A percentile compares a stretch with the other conserved stretches of the same genome.
phyloP scores from a whole-genome alignment of 2,888 invertebrate genomes.

The Tetragonisca angustula region DNA sequence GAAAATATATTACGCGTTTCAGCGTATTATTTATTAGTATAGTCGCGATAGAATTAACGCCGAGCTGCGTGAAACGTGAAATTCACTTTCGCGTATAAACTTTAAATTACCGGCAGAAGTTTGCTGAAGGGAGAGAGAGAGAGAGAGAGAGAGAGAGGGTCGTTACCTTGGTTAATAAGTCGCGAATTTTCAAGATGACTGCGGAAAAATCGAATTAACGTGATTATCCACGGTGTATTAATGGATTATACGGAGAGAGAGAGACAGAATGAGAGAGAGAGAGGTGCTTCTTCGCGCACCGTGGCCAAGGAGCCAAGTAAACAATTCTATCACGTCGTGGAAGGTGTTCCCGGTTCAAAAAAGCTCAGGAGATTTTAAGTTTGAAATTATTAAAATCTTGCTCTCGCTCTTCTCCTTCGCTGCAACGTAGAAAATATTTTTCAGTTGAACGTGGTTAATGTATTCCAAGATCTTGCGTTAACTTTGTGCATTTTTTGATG shows the following conservation, averaged over 20 bases:
- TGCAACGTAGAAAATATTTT: not conserved
- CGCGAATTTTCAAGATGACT: not conserved
- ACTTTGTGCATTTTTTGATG: not conserved
- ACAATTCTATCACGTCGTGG: not conserved
- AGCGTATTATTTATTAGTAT: not conserved
- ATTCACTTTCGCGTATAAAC: slow-evolving; percentile 12
- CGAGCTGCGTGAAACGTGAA: not conserved
- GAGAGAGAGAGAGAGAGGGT: no score
- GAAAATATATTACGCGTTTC: not conserved
- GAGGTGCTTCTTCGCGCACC: not conserved
- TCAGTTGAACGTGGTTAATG: not conserved
- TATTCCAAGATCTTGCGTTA: not conserved
- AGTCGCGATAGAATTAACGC: not conserved
- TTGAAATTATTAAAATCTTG: slow-evolving; percentile 7
- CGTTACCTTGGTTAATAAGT: slow-evolving; percentile 23
- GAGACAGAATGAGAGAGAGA: no score
- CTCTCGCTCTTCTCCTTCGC: not conserved
- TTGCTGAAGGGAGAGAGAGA: not conserved
- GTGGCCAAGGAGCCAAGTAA: not conserved
- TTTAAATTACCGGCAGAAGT: slow-evolving; percentile 19
- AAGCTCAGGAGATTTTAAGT: not conserved
- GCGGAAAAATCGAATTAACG: slow-evolving; percentile 22
- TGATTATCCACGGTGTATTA: slow-evolving; percentile 16
- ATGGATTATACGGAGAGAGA: not conserved
- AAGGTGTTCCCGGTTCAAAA: not conserved